Percentiles rank a stretch among this genome's conserved stretches.
Evolutionary conservation across 2,113 vertebrate genomes (phyloP).

Genomic region (Passer domesticus): DNA sequence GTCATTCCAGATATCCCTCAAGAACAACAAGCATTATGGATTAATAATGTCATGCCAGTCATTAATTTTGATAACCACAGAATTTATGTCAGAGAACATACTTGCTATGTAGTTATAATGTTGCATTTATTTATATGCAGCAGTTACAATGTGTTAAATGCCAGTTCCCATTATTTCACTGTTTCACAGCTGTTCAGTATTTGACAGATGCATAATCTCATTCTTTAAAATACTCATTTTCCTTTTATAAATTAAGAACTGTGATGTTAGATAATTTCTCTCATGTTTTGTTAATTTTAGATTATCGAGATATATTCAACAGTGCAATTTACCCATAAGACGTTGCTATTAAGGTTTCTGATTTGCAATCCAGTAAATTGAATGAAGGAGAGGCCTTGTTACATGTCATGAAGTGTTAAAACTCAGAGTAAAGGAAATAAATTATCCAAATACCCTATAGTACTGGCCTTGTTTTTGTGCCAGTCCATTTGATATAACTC

Average conservation of each 20-base stretch:
- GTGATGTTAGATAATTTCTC: background rate
- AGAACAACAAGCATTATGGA: background rate
- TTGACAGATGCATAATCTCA: background rate
- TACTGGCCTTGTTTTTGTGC: background rate
- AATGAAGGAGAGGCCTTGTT: background rate
- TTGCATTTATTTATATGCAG: background rate
- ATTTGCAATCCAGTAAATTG: background rate
- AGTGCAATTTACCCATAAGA: background rate
- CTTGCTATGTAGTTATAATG: background rate
- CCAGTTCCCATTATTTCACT: background rate
- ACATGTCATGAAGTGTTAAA: background rate
- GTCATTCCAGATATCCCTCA: background rate
- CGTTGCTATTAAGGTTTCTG: background rate
- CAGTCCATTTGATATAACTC: background rate
- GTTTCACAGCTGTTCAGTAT: background rate
- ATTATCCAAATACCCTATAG: background rate
- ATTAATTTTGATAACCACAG: constrained; percentile 42
- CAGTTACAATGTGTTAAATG: background rate
- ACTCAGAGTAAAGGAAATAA: background rate
- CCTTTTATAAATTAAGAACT: background rate
- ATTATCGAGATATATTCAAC: background rate
- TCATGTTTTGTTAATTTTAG: background rate
- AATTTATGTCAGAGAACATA: constrained; percentile 3
- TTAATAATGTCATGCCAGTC: constrained; percentile 31
- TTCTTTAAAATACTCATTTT: background rate